Base-by-base conservation (phyloP, 2,113 vertebrate species). In the Charadrius vociferus region DNA sequence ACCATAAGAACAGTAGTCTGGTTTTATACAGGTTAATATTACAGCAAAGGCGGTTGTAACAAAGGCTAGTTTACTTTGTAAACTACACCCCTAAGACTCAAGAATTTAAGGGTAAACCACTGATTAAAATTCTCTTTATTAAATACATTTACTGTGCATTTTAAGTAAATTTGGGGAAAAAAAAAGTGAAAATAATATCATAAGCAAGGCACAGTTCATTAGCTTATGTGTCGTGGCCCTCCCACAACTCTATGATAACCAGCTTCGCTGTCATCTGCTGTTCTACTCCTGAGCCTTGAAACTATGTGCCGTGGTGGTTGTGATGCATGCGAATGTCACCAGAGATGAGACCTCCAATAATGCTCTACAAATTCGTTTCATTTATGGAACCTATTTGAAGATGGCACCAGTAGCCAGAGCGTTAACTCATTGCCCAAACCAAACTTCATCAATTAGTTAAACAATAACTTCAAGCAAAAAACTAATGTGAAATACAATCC, bases 301-400 rank as follows among this genome's bases (percentile, higher is more conserved):
- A 53, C 14, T 29, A 5, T 11, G 34, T 59, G 52, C 37, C 17
- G 52, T 34, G 43, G 66, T 0, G 1, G 43, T 16, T 39, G 43
- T 1, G 6, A 30, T 10, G 23, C 37, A 18, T 12, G 29, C 0
- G 9, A 66, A 53, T 0, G 0, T 36, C 30, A 63, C 43, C n/a
- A 36, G 65, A 56, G 30, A n/a, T 47, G n/a, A 84, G 7, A 50
- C n/a, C 32, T 65, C 43, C 49, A 68, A n/a, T 59, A 88, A 59
- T 63, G 49, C 49, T 78, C 50, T 8, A 52, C 52, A 75, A 71
- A 41, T 52, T 12, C 2, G 22, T 56, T 71, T 80, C 4, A 24
- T 41, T 47, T 17, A 16, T 15, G 36, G 41, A 73, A 74, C 39
- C 7, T 3, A 63, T 70, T 22, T 56, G 55, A 82, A 29, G 52